phyloP scores from a whole-genome alignment of 2,888 invertebrate genomes.

The Gymnosoma rotundatum region DNA sequence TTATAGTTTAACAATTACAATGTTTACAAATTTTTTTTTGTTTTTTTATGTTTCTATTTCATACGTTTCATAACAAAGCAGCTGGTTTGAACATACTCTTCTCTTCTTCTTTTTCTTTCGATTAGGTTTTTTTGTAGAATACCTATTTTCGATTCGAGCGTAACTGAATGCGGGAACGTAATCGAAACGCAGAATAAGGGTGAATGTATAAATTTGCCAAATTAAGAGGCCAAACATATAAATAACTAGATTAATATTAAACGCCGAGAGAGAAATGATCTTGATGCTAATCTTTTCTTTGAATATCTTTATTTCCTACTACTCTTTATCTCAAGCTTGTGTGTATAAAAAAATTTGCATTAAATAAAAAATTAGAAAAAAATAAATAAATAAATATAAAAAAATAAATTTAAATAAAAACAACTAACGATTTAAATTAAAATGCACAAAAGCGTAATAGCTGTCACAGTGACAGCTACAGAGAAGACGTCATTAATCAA shows the following conservation, averaged over 20 bases:
- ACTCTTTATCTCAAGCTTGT: neutral
- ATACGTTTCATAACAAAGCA: too few species aligned
- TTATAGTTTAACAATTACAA: too few species aligned
- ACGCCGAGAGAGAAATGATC: neutral
- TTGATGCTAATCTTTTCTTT: conserved; percentile 1
- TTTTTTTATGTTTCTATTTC: too few species aligned
- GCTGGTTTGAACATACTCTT: too few species aligned
- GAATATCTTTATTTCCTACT: neutral
- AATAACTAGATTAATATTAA: conserved; percentile 9
- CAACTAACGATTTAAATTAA: conserved; percentile 60
- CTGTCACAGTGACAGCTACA: conserved; percentile 69
- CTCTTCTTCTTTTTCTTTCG: too few species aligned
- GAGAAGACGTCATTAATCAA: conserved; percentile 72
- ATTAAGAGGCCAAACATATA: neutral
- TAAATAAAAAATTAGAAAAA: conserved; percentile 17
- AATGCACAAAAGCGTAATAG: conserved; percentile 70
- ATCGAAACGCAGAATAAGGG: too few species aligned
- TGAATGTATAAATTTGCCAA: neutral
- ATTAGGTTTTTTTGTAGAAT: too few species aligned
- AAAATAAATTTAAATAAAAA: conserved; percentile 4
- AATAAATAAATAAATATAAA: neutral
- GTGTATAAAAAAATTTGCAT: conserved; percentile 3
- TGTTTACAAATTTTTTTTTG: too few species aligned
- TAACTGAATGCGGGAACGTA: too few species aligned
- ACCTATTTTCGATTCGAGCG: too few species aligned